Evolutionary conservation across 2,797 vertebrate genomes (phyloP).

Genomic region (Lagodon rhomboides): DNA sequence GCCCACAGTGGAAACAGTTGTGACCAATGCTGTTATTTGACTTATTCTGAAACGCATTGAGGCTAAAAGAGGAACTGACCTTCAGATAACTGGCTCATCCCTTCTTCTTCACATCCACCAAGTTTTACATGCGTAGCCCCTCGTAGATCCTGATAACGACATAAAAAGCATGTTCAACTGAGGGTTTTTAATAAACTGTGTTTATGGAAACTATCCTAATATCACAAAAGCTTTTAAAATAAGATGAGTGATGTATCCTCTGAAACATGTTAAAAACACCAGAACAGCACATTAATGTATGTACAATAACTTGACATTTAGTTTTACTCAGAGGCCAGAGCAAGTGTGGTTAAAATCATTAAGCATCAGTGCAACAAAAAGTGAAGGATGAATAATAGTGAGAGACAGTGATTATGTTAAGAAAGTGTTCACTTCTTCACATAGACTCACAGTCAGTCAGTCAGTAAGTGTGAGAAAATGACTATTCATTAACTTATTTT

Average conservation of each 20-base stretch:
- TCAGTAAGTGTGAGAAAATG: constrained; percentile 6
- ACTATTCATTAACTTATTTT: neutral
- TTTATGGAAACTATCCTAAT: neutral
- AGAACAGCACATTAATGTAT: neutral
- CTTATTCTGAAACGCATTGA: constrained; percentile 5
- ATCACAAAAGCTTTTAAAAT: constrained; percentile 1
- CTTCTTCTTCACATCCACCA: constrained; percentile 9
- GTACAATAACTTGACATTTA: constrained; percentile 15
- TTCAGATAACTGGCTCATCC: constrained; percentile 31
- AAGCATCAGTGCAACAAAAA: neutral
- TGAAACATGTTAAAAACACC: neutral
- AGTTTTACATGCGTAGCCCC: neutral
- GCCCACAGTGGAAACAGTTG: neutral
- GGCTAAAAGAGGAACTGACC: constrained; percentile 56
- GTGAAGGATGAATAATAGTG: constrained; percentile 2
- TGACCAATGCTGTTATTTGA: neutral
- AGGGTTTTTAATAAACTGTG: neutral
- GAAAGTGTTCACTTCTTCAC: constrained; percentile 16
- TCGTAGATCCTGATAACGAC: neutral
- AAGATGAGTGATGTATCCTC: neutral
- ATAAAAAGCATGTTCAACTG: neutral
- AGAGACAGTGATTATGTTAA: constrained; percentile 7
- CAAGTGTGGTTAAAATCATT: constrained; percentile 25
- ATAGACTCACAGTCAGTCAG: constrained; percentile 23
- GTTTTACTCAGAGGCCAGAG: constrained; percentile 28